Evolutionary conservation across 1,140 invertebrate genomes (phyloP).

Genomic region (Araneus ventricosus): DNA sequence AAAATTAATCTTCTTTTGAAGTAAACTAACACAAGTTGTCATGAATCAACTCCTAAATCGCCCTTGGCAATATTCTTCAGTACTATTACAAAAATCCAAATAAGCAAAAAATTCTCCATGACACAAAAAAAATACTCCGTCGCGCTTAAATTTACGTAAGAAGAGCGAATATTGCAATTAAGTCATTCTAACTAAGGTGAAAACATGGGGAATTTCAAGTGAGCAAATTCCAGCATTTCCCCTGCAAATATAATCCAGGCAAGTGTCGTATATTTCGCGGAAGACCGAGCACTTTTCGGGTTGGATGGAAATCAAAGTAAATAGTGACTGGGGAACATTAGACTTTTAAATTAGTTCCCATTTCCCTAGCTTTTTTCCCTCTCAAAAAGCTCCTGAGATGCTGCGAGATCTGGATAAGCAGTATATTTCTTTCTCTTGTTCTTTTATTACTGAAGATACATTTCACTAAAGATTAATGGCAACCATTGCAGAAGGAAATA

Average conservation of each 20-base stretch:
- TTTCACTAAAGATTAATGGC: background rate
- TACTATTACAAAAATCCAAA: too few relatives aligned
- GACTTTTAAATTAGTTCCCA: constrained; percentile 34
- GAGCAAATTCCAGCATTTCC: background rate
- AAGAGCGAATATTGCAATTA: background rate
- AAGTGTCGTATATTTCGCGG: constrained; percentile 4
- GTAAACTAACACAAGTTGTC: too few relatives aligned
- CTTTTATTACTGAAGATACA: background rate
- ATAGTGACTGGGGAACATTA: background rate
- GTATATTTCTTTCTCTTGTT: background rate
- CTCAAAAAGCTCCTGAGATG: background rate
- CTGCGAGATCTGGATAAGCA: background rate
- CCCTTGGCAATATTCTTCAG: too few relatives aligned
- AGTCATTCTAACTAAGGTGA: background rate
- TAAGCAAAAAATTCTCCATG: too few relatives aligned
- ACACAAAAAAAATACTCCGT: background rate
- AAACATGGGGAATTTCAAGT: background rate
- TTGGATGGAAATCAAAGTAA: constrained; percentile 21
- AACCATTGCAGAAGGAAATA: background rate
- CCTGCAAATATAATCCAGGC: background rate
- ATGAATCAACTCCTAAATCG: too few relatives aligned
- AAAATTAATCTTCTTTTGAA: too few relatives aligned
- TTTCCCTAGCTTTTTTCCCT: background rate
- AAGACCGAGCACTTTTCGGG: background rate
- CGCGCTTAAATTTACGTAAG: background rate